A percentile compares a stretch with the other conserved stretches of the same genome.
Conservation (phyloP, 2,113 vertebrate genomes). For the Centropristis striata region DNA sequence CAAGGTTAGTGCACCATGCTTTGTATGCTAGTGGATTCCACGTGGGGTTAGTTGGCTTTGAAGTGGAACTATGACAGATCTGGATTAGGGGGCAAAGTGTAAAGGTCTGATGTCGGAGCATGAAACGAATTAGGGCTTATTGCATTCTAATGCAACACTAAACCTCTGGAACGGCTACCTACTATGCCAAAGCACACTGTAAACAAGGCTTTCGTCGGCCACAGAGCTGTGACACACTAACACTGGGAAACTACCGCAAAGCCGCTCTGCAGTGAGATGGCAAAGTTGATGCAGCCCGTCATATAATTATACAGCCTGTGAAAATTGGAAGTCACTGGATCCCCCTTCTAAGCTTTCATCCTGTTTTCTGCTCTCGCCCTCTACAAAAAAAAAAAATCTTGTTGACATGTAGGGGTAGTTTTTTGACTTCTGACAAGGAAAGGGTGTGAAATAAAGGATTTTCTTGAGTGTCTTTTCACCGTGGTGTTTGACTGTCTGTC, state of each 20-base stretch:
- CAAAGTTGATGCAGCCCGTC: conserved; percentile 73
- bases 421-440: conserved; percentile 1
- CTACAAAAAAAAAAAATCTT: conserved; percentile 27
- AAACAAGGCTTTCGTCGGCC: conserved; percentile 85
- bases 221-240: conserved; percentile 65
- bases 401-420: conserved; percentile 14
- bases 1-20: conserved; percentile 43
- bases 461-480: not conserved
- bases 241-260: conserved; percentile 60
- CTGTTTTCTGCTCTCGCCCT: conserved; percentile 11
- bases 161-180: conserved; percentile 84
- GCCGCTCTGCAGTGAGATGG: conserved; percentile 72
- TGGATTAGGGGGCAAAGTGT: conserved; percentile 88
- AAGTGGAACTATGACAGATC: conserved; percentile 85
- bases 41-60: conserved; percentile 72
- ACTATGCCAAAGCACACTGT: conserved; percentile 76
- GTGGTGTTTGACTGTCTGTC: not conserved
- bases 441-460: conserved; percentile 17
- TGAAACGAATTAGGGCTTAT: conserved; percentile 84
- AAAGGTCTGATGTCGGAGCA: conserved; percentile 87
- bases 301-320: conserved; percentile 75
- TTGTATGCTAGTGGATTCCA: conserved; percentile 64
- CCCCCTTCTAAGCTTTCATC: conserved; percentile 62
- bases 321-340: conserved; percentile 66
- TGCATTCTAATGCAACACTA: conserved; percentile 86